These are phyloP conservation scores for Leiothrix lutea DNA, from an alignment of 2,113 vertebrate genomes.

Conservation along the genomic window DNA sequence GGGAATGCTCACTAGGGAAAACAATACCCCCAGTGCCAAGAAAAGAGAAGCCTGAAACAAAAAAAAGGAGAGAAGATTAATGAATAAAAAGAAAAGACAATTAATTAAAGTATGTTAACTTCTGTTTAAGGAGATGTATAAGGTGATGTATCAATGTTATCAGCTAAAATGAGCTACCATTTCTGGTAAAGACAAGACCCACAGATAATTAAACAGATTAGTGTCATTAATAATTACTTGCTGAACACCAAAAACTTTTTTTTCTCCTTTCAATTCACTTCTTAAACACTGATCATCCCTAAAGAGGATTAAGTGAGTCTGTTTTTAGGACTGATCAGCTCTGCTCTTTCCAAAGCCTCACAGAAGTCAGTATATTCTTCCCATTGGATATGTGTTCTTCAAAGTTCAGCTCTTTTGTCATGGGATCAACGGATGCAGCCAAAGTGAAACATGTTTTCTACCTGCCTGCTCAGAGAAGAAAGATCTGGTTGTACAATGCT, in stretches of 20 bases:
- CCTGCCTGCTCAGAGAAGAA: not conserved
- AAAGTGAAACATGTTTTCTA: not conserved
- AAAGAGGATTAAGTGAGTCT: not conserved
- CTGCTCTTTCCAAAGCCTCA: not conserved
- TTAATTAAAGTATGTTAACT: constrained; percentile 11
- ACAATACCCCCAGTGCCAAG: constrained; percentile 74
- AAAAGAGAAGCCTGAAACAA: constrained; percentile 75
- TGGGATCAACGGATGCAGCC: not conserved
- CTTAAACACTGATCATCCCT: not conserved
- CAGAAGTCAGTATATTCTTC: not conserved
- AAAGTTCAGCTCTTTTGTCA: not conserved
- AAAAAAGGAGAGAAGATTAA: not conserved
- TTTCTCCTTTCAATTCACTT: not conserved
- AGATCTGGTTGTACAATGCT: not conserved
- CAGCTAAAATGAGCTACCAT: not conserved
- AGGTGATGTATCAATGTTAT: not conserved
- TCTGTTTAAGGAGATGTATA: not conserved
- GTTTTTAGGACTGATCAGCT: not conserved
- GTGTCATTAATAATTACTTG: not conserved
- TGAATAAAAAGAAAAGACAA: not conserved
- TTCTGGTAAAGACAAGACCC: not conserved
- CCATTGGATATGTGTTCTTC: fast-evolving
- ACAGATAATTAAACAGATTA: constrained; percentile 30
- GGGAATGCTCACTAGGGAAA: constrained; percentile 80
- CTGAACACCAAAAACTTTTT: not conserved